phyloP scores from a whole-genome alignment of 2,113 vertebrate genomes.

The Astur gentilis region DNA sequence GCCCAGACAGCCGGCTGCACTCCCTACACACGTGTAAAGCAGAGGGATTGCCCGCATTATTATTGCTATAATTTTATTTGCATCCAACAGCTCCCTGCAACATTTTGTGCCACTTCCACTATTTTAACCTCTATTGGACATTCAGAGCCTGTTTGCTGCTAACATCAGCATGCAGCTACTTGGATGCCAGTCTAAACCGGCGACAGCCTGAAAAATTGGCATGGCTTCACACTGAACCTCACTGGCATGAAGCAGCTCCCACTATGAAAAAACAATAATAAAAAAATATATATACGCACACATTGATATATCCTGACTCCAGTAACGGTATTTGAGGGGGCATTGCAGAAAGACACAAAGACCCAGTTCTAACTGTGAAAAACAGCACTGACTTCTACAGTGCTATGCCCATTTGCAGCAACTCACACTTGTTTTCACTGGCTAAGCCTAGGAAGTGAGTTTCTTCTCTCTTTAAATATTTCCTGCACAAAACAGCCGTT shows the following conservation, averaged over 20 bases:
- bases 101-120: not conserved
- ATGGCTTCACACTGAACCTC: not conserved
- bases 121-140: not conserved
- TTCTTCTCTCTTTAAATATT: not conserved
- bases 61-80: not conserved
- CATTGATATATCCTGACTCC: not conserved
- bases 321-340: not conserved
- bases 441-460: not conserved
- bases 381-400: not conserved
- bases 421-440: not conserved
- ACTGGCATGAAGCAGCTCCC: not conserved
- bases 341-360: not conserved
- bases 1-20: not conserved
- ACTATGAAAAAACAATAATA: not conserved
- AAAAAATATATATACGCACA: rapidly evolving
- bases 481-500: not conserved
- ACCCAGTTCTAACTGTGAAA: not conserved
- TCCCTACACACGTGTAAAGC: not conserved
- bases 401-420: not conserved
- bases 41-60: not conserved
- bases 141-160: not conserved
- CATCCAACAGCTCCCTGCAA: not conserved
- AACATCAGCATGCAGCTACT: not conserved
- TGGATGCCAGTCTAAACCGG: not conserved
- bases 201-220: not conserved